Evolutionary conservation across 2,113 vertebrate species (phyloP).

Genomic region (Malurus melanocephalus): DNA sequence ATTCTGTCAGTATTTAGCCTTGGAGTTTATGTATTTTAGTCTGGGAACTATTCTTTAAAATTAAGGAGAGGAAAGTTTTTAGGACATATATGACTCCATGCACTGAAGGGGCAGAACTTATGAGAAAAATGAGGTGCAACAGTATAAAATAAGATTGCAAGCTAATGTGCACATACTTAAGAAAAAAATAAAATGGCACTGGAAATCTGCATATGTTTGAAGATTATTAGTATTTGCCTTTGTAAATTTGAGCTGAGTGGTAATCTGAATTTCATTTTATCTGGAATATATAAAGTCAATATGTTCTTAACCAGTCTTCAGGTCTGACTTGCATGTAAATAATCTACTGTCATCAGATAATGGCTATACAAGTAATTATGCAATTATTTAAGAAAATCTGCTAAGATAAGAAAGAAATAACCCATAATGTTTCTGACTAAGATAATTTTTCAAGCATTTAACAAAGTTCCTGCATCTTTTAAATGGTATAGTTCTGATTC

Average conservation of each 20-base stretch:
- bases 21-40: neutral
- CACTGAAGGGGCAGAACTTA: neutral
- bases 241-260: neutral
- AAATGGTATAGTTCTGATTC: neutral
- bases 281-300: neutral
- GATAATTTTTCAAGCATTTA: neutral
- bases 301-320: neutral
- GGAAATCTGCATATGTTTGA: neutral
- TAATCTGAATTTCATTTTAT: neutral
- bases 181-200: neutral
- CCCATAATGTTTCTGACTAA: neutral
- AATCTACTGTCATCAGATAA: neutral
- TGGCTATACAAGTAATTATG: neutral
- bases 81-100: neutral
- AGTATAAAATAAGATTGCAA: neutral
- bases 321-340: neutral
- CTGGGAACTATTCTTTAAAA: neutral
- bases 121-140: neutral
- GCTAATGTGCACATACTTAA: neutral
- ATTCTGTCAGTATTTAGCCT: neutral
- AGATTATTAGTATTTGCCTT: neutral
- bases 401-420: neutral
- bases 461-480: neutral
- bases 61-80: neutral
- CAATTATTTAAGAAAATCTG: neutral